phyloP scores from a whole-genome alignment of 2,797 vertebrate genomes.

The Xiphophorus birchmanni region DNA sequence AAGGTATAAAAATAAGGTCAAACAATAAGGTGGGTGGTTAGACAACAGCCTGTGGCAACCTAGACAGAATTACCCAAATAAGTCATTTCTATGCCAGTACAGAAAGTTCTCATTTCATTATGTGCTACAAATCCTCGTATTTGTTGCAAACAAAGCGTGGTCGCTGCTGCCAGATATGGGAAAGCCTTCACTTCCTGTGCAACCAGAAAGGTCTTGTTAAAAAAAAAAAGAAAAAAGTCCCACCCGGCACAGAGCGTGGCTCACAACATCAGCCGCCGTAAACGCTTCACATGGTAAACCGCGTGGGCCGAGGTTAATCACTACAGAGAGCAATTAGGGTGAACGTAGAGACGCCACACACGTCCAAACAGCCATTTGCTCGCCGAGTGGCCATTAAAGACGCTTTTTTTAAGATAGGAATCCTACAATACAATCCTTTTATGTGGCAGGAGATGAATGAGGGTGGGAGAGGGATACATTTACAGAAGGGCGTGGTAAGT shows the following conservation, averaged over 20 bases:
- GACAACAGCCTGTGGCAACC: slow-evolving; percentile 6
- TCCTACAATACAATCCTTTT: slow-evolving; percentile 6
- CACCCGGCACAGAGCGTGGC: slow-evolving; percentile 18
- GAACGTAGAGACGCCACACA: background rate
- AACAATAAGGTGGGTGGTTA: background rate
- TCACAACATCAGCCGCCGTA: slow-evolving; percentile 16
- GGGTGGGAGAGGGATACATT: background rate
- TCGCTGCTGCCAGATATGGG: slow-evolving; percentile 48
- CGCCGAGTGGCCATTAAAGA: background rate
- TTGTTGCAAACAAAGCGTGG: slow-evolving; percentile 53
- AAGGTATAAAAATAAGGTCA: background rate
- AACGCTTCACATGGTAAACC: slow-evolving; percentile 21
- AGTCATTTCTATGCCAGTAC: slow-evolving; percentile 21
- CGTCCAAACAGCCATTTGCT: background rate
- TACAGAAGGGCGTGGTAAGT: background rate
- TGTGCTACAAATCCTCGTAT: slow-evolving; percentile 49
- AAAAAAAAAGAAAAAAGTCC: background rate
- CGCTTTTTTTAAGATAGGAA: background rate
- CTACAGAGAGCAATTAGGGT: slow-evolving; percentile 1
- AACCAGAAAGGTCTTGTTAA: slow-evolving; percentile 36
- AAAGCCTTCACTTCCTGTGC: slow-evolving; percentile 46
- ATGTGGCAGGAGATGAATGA: background rate
- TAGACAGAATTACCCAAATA: background rate
- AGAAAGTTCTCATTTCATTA: slow-evolving; percentile 4
- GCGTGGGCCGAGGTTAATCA: background rate